phyloP scores from a whole-genome alignment of 1,140 invertebrate species.

The Drosophila simulans region DNA sequence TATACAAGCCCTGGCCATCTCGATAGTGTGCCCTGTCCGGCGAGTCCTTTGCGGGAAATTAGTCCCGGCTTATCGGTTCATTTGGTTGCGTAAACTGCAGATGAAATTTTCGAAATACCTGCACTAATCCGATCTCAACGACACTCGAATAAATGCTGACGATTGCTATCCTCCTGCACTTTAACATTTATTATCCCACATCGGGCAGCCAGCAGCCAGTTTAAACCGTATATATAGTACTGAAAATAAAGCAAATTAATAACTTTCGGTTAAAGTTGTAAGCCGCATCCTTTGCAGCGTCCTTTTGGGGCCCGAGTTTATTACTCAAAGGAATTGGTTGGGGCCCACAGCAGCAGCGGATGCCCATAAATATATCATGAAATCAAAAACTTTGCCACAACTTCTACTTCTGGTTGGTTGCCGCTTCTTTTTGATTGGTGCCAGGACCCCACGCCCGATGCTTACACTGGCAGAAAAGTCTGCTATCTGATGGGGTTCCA shows the following conservation, averaged over 20 bases:
- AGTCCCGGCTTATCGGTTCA: conserved; percentile 56
- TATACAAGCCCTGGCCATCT: conserved; percentile 1
- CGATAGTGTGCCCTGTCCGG: conserved; percentile 7
- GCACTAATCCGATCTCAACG: conserved; percentile 1
- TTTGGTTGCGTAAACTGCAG: conserved; percentile 30
- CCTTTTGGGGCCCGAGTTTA: conserved; percentile 59
- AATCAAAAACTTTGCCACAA: conserved; percentile 80
- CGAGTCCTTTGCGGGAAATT: conserved; percentile 19
- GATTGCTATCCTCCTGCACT: conserved; percentile 29
- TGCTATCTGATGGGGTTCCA: background rate
- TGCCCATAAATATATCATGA: conserved; percentile 82
- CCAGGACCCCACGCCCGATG: conserved; percentile 9
- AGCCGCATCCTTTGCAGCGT: conserved; percentile 35
- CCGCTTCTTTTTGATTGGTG: conserved; percentile 61
- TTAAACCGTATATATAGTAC: conserved; percentile 42
- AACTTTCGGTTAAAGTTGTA: conserved; percentile 49
- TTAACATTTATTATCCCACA: conserved; percentile 9
- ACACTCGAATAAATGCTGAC: conserved; percentile 29
- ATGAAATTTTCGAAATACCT: conserved; percentile 23
- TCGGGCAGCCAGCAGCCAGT: conserved; percentile 6
- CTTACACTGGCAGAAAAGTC: conserved; percentile 3
- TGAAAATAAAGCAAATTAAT: conserved; percentile 46
- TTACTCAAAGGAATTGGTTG: conserved; percentile 72
- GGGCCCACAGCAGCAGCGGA: conserved; percentile 55
- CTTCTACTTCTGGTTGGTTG: conserved; percentile 56